Evolutionary conservation across 2,797 vertebrate genomes (phyloP), one percentile per base, ranked within the genome.

Genomic region (Sparus aurata): DNA sequence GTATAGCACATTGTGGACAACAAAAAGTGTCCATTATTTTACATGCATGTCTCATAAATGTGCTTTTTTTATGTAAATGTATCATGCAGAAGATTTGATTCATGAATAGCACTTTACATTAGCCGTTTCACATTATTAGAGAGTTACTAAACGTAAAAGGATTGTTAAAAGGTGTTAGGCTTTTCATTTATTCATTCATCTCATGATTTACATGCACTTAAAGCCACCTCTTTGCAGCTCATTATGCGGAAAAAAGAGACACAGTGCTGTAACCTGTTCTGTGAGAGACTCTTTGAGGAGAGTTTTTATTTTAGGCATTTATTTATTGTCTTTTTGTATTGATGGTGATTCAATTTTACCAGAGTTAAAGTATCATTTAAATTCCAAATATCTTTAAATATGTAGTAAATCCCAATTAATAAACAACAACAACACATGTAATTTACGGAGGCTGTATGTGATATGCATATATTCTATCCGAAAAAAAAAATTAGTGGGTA

Each of bases 131-230:
- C 23, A 47, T 68, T 69, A 55, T 46, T 43, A n/a, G 16, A 66
- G n/a, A 59, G 46, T 46, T n/a, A 50, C 55, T 66, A 4, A 52
- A 67, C 76, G 52, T 30, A 52, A 76, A 82, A 55, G 41, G 25
- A 64, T 74, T 27, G 34, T 77, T 55, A 64, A 68, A 77, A 57
- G 23, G 1, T 25, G 38, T 69, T 17, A 1, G 17, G 30, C 43
- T 22, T 69, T 75, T 72, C n/a, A 77, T 75, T 69, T 68, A 46
- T 75, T 79, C 17, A 57, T 55, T 65, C 16, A 27, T 67, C 74
- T 73, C 13, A 47, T 23, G 3, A 66, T 71, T 73, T 70, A 54
- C 20, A 60, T 49, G 53, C 63, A 64, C 58, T 75, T 55, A 53
- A 23, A 60, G 55, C 41, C 45, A 57, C 45, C 54, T 47, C 27